phyloP scores from a whole-genome alignment of 2,888 invertebrate species.

The Acleris sparsana region DNA sequence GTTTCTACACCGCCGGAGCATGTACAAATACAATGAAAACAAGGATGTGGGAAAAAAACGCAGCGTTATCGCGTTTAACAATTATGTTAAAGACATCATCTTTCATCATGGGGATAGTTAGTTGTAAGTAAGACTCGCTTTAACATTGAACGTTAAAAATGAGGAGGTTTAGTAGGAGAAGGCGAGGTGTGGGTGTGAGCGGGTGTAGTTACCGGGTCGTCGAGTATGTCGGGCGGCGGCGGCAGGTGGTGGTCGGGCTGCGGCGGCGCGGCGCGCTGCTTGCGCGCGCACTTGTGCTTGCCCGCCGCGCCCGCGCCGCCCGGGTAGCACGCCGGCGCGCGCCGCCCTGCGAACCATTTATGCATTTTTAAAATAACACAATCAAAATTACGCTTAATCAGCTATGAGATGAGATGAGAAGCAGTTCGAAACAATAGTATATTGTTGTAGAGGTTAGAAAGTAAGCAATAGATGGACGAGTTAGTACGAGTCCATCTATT shows the following conservation, averaged over 20 bases:
- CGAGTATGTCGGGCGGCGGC: constrained; percentile 76
- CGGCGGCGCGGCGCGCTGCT: constrained; percentile 68
- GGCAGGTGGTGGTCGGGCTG: constrained; percentile 78
- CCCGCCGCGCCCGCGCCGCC: constrained; percentile 44
- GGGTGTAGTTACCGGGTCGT: constrained; percentile 61
- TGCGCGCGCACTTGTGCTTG: constrained; percentile 77
- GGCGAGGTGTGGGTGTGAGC: too few species aligned
- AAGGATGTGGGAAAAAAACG: neutral
- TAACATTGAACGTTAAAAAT: too few species aligned
- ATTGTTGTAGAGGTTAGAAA: too few species aligned
- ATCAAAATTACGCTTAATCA: too few species aligned
- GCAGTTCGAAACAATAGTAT: too few species aligned
- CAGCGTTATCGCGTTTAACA: neutral
- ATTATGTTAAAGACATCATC: neutral
- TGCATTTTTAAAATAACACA: too few species aligned
- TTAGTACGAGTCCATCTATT: too few species aligned
- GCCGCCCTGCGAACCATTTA: constrained; percentile 46
- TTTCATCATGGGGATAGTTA: too few species aligned
- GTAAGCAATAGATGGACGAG: too few species aligned
- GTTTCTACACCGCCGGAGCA: constrained; percentile 71
- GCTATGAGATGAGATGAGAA: too few species aligned
- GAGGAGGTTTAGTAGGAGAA: too few species aligned
- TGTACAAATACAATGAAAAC: constrained; percentile 58
- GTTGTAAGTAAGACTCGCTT: too few species aligned
- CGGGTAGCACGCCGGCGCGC: constrained; percentile 46